Conservation (phyloP, 1,140 invertebrate species). For the Leptinotarsa undecemlineata region DNA sequence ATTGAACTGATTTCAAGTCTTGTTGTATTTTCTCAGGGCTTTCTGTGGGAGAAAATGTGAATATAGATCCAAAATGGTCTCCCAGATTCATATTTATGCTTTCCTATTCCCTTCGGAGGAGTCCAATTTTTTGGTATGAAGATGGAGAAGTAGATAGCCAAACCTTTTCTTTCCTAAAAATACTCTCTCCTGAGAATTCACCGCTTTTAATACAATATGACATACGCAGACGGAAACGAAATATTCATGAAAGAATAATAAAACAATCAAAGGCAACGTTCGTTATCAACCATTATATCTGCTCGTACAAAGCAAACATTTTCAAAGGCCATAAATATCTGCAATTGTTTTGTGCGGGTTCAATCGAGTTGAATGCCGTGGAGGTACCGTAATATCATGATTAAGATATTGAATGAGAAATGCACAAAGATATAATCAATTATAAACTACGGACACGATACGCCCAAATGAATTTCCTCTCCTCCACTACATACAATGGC, state of each 20-base stretch:
- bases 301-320: background rate
- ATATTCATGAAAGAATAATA: background rate
- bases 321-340: constrained; percentile 7
- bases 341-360: constrained; percentile 7
- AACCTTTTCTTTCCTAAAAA: no score
- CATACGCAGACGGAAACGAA: background rate
- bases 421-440: background rate
- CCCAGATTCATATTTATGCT: background rate
- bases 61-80: no score
- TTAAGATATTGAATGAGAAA: background rate
- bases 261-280: background rate
- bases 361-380: background rate
- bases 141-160: no score
- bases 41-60: no score
- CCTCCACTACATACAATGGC: background rate
- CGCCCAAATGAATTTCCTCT: constrained; percentile 1
- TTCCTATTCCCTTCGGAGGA: background rate
- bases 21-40: no score
- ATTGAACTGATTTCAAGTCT: no score
- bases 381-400: background rate
- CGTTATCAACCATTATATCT: background rate
- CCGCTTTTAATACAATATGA: background rate
- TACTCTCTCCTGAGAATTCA: background rate
- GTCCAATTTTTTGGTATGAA: background rate
- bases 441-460: background rate